Conservation (phyloP, 1,140 invertebrate genomes). For the Atta cephalotes region DNA sequence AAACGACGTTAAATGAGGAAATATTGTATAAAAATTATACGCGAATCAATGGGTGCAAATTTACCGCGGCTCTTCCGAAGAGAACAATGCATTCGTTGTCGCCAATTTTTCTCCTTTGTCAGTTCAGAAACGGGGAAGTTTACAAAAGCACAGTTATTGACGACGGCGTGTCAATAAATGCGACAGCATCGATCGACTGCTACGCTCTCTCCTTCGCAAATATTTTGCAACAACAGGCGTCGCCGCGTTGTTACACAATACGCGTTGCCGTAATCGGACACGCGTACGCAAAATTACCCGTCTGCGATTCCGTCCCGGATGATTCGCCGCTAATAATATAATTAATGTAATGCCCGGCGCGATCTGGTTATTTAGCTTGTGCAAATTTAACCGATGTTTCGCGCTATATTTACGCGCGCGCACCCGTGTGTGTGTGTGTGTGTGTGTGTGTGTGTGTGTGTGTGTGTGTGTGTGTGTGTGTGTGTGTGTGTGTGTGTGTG, state of each 20-base stretch:
- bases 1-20: neutral
- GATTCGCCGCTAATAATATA: conserved; percentile 61
- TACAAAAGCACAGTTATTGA: conserved; percentile 50
- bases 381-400: conserved; percentile 48
- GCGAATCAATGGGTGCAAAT: conserved; percentile 30
- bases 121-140: neutral
- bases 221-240: conserved; percentile 47
- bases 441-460: too few relatives aligned
- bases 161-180: conserved; percentile 45
- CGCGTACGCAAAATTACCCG: conserved; percentile 39
- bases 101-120: conserved; percentile 9
- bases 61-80: neutral
- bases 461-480: too few relatives aligned
- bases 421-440: too few relatives aligned
- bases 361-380: conserved; percentile 55
- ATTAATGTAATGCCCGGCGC: conserved; percentile 53
- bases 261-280: conserved; percentile 20
- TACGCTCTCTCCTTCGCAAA: conserved; percentile 21
- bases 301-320: conserved; percentile 54
- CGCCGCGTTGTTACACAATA: conserved; percentile 15
- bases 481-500: too few relatives aligned
- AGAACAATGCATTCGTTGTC: conserved; percentile 27
- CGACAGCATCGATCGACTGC: conserved; percentile 48
- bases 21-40: conserved; percentile 11
- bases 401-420: conserved; percentile 8